Percentiles rank a stretch among this genome's conserved stretches.
Evolutionary conservation across 2,113 vertebrate genomes (phyloP).

Genomic region (Balaenoptera acutorostrata): DNA sequence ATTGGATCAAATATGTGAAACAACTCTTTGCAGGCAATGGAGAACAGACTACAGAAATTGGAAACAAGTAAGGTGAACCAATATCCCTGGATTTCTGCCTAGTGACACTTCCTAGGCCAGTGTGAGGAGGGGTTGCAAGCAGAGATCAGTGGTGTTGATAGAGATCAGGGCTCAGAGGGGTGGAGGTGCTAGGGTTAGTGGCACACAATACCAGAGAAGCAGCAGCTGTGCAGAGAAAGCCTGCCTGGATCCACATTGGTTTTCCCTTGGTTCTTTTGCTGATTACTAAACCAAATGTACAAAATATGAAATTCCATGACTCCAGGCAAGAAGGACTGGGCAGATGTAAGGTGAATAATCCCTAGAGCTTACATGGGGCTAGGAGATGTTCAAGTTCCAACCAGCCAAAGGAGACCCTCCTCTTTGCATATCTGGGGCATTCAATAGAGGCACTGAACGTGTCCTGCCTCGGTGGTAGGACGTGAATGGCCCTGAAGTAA

Average conservation of each 20-base stretch:
- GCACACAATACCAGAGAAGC: no score
- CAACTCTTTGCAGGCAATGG: neutral
- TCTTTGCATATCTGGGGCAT: neutral
- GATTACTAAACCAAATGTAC: neutral
- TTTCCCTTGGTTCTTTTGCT: neutral
- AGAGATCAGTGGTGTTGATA: fast-evolving
- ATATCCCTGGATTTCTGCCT: neutral
- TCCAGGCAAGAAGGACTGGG: no score
- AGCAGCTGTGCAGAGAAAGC: neutral
- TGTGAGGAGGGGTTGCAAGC: neutral
- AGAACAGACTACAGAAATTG: neutral
- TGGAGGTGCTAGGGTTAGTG: neutral
- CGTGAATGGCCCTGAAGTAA: neutral
- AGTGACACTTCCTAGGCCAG: neutral
- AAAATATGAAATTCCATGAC: neutral
- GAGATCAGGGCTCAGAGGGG: neutral
- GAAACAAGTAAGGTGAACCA: neutral
- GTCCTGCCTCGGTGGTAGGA: neutral
- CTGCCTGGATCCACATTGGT: neutral
- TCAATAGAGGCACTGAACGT: fast-evolving
- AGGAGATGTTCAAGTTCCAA: no score
- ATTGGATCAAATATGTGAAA: neutral
- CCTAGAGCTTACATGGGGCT: no score
- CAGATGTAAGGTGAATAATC: neutral
- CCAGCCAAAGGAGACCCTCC: neutral